Conservation (phyloP, 2,113 vertebrate genomes). For the Tapirus terrestris region DNA sequence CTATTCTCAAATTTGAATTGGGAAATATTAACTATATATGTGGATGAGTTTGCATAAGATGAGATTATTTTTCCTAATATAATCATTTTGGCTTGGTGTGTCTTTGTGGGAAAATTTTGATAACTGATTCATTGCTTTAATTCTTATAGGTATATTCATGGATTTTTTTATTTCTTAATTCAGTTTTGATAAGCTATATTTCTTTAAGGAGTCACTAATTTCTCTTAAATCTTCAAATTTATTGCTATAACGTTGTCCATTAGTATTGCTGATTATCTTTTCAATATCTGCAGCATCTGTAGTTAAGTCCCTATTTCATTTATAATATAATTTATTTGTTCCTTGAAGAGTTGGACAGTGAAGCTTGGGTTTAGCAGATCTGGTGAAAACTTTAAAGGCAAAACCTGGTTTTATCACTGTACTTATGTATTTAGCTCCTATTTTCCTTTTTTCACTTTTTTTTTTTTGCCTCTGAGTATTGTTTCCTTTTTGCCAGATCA, state of each 20-base stretch:
- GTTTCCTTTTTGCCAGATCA: neutral
- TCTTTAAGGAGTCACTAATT: neutral
- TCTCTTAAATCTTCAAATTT: neutral
- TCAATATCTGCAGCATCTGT: neutral
- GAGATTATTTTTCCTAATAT: neutral
- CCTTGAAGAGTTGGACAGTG: neutral
- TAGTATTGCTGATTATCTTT: neutral
- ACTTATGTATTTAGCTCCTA: neutral
- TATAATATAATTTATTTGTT: neutral
- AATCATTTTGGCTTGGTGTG: neutral
- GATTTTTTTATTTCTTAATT: neutral
- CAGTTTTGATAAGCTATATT: neutral
- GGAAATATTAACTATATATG: neutral
- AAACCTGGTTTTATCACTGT: neutral
- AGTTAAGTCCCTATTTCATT: neutral
- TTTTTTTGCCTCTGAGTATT: neutral
- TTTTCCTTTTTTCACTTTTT: neutral
- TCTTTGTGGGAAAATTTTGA: neutral
- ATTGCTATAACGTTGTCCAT: neutral
- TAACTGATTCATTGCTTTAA: neutral
- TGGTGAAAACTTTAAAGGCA: neutral
- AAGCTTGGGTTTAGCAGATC: neutral
- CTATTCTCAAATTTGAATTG: neutral
- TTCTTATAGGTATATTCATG: neutral
- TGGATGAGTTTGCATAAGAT: neutral